Evolutionary conservation across 2,797 vertebrate genomes (phyloP).

Genomic region (Tokudaia muenninki): DNA sequence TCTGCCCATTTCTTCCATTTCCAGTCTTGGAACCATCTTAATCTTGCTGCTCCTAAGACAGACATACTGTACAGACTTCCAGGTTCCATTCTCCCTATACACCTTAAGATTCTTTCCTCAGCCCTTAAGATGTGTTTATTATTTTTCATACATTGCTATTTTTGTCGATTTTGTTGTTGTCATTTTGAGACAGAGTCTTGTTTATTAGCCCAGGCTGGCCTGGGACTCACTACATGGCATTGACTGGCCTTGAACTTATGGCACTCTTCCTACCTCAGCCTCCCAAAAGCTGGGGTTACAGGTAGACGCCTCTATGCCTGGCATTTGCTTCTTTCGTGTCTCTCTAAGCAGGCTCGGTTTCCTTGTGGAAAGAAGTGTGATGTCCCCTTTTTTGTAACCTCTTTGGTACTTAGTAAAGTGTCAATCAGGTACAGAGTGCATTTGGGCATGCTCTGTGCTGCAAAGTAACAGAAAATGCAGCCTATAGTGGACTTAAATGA

Average conservation of each 20-base stretch:
- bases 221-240: not conserved
- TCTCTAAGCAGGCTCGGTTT: conserved; percentile 45
- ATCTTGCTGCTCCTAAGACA: not conserved
- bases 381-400: conserved; percentile 49
- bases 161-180: conserved; percentile 27
- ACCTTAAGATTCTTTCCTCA: conserved; percentile 26
- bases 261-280: not conserved
- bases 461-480: conserved; percentile 30
- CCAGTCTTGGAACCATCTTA: not conserved
- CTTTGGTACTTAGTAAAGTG: conserved; percentile 8
- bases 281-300: not conserved
- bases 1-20: not conserved
- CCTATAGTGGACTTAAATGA: conserved; percentile 8
- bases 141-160: conserved; percentile 37
- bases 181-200: not conserved
- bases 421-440: not conserved
- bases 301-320: not conserved
- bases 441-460: not conserved
- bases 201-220: not conserved
- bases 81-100: not conserved
- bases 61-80: not conserved
- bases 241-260: not conserved
- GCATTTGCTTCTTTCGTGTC: conserved; percentile 6
- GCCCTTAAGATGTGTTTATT: conserved; percentile 39
- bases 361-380: not conserved